Evolutionary conservation across 1,140 invertebrate species (phyloP).

Genomic region (Drosophila prosaltans): DNA sequence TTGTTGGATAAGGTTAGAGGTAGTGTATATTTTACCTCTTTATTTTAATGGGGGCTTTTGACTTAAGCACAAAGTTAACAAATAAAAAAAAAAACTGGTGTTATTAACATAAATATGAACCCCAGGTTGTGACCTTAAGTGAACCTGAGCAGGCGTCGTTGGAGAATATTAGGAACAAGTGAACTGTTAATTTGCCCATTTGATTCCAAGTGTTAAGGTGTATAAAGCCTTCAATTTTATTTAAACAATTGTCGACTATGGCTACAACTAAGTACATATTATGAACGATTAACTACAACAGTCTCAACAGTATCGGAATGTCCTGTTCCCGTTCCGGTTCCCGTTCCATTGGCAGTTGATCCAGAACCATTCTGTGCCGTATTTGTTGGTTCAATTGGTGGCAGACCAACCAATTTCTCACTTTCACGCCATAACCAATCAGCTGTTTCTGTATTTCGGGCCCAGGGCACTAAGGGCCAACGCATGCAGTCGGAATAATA

Average conservation of each 20-base stretch:
- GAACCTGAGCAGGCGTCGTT: background rate
- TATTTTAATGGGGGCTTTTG: constrained; percentile 43
- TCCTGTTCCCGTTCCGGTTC: constrained; percentile 15
- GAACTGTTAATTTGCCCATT: too few species aligned
- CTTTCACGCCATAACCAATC: constrained; percentile 89
- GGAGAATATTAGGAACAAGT: background rate
- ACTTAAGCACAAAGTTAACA: constrained; percentile 27
- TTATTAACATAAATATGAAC: constrained; percentile 12
- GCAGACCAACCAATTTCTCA: constrained; percentile 71
- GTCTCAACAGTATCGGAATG: constrained; percentile 42
- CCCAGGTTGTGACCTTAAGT: background rate
- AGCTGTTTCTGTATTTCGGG: constrained; percentile 84
- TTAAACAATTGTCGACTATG: constrained; percentile 11
- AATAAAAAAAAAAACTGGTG: background rate
- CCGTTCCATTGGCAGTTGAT: constrained; percentile 22
- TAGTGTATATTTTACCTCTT: constrained; percentile 31
- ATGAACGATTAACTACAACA: constrained; percentile 57
- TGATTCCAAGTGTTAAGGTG: background rate
- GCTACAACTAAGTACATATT: constrained; percentile 9
- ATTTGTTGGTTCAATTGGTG: constrained; percentile 40
- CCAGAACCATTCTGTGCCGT: constrained; percentile 22
- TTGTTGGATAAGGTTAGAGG: constrained; percentile 1
- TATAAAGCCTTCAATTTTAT: constrained; percentile 2
- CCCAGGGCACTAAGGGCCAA: constrained; percentile 62
- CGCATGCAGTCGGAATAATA: constrained; percentile 85